Percentiles rank a stretch among this genome's conserved stretches.
Evolutionary conservation across 2,888 invertebrate genomes (phyloP).

Genomic region (Acrobasis repandana): DNA sequence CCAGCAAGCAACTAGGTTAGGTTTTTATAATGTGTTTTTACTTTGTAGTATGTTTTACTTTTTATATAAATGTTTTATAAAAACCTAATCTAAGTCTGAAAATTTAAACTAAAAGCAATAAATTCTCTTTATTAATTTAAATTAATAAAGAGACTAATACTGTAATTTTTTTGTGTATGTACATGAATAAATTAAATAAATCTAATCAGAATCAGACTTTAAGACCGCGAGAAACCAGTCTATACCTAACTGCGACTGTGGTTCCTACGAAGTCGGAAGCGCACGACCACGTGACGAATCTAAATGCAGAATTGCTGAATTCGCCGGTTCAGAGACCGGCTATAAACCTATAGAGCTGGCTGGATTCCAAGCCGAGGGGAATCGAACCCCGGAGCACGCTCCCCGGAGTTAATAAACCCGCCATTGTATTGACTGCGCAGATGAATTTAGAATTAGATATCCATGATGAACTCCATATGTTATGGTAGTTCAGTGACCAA

Average conservation of each 20-base stretch:
- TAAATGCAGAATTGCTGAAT: constrained; percentile 15
- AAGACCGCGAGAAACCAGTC: no score
- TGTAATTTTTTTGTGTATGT: no score
- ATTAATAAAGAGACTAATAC: no score
- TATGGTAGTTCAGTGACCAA: constrained; percentile 4
- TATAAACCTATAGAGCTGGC: constrained; percentile 21
- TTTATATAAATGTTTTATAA: no score
- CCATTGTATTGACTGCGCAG: constrained; percentile 9
- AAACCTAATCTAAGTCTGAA: no score
- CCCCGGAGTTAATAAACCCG: constrained; percentile 20
- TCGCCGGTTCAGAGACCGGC: constrained; percentile 22
- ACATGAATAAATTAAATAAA: no score
- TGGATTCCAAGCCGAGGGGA: constrained; percentile 46
- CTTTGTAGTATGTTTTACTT: no score
- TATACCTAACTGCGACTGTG: not conserved
- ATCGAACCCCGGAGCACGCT: constrained; percentile 41
- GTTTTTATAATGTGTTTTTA: no score
- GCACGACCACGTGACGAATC: constrained; percentile 13
- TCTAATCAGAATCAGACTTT: no score
- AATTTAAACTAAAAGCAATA: no score
- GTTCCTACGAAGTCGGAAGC: not conserved
- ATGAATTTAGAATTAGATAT: constrained; percentile 18
- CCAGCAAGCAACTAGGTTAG: no score
- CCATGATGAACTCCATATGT: not conserved
- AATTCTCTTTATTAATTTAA: no score